These are phyloP conservation scores for Edolisoma coerulescens DNA, from an alignment of 2,113 vertebrate genomes.

Conservation along the genomic window DNA sequence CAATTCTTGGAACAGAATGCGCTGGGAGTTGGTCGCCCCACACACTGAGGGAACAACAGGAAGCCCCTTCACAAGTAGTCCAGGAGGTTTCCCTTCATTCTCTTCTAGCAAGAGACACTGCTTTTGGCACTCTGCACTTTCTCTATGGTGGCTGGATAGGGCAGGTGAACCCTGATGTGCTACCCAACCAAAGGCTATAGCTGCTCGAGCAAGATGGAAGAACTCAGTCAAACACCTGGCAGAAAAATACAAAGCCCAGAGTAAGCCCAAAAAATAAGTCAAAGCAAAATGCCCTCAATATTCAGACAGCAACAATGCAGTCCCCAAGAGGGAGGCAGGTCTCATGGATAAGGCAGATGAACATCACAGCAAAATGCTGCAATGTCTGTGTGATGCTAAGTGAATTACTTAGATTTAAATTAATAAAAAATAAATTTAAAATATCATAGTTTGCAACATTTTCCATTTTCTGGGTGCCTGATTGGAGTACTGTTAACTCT, in stretches of 20 bases:
- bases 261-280: neutral
- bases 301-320: neutral
- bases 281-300: neutral
- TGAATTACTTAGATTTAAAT: neutral
- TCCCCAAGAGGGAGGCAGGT: neutral
- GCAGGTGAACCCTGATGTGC: neutral
- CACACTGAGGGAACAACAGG: neutral
- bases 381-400: neutral
- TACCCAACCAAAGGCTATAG: neutral
- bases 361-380: neutral
- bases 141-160: neutral
- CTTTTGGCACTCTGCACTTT: neutral
- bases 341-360: neutral
- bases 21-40: neutral
- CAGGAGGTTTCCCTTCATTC: neutral
- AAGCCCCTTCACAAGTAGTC: neutral
- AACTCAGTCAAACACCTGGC: neutral
- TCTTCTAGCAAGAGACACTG: neutral
- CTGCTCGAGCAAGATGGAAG: neutral
- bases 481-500: neutral
- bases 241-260: neutral
- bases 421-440: neutral
- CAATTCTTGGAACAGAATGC: neutral
- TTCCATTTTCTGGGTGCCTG: neutral
- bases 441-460: neutral